Percentiles rank a stretch among this genome's conserved stretches.
Evolutionary conservation across 2,113 vertebrate species (phyloP).

Genomic region (Semnornis frantzii): DNA sequence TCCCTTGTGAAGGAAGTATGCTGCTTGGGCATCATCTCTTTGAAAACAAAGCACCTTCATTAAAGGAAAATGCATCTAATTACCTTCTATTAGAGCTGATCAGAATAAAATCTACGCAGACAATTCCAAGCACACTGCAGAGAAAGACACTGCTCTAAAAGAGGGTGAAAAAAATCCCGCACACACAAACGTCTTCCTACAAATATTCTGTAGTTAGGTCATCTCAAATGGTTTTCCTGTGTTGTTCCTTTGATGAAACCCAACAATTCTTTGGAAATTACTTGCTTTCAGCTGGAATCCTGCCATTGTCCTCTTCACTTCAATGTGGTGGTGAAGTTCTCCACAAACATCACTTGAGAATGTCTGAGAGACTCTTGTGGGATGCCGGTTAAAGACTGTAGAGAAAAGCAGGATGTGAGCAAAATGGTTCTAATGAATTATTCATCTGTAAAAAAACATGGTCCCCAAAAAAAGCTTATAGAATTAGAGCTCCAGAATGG

Average conservation of each 20-base stretch:
- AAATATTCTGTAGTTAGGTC: neutral
- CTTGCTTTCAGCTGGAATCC: neutral
- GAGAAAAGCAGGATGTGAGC: neutral
- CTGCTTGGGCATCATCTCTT: neutral
- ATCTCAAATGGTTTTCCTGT: neutral
- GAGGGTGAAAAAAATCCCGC: neutral
- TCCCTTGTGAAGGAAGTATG: neutral
- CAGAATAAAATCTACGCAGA: neutral
- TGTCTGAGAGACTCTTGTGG: neutral
- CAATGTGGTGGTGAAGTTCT: neutral
- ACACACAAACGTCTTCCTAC: neutral
- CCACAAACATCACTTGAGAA: neutral
- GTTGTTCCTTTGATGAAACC: neutral
- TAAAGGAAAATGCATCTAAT: neutral
- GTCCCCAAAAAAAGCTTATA: neutral
- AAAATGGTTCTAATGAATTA: neutral
- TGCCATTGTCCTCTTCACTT: neutral
- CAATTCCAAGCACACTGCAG: neutral
- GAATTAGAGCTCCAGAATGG: neutral
- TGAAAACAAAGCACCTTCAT: neutral
- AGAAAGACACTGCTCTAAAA: neutral
- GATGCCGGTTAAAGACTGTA: neutral
- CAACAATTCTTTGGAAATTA: neutral
- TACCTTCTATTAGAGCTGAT: neutral
- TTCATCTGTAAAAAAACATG: neutral